A percentile compares a stretch with the other conserved stretches of the same genome.
Evolutionary conservation across 1,140 invertebrate genomes (phyloP).

Genomic region (Vollenhovia emeryi): DNA sequence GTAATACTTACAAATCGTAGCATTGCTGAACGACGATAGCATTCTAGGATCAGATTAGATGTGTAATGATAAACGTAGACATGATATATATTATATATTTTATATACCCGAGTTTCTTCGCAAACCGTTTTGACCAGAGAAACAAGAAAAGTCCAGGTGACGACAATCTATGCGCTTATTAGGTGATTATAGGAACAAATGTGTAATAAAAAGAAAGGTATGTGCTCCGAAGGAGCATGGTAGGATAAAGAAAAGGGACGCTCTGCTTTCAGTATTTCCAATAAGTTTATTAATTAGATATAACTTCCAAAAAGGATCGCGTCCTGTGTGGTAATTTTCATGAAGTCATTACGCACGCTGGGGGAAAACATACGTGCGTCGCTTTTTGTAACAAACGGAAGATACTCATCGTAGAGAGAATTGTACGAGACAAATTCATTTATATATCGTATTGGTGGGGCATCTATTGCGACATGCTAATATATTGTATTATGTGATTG

Average conservation of each 20-base stretch:
- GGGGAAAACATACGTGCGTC: neutral
- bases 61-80: neutral
- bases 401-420: conserved; percentile 11
- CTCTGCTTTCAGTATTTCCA: conserved; percentile 29
- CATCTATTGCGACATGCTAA: conserved; percentile 30
- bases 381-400: conserved; percentile 12
- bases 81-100: conserved; percentile 33
- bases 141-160: conserved; percentile 29
- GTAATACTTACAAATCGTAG: neutral
- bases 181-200: conserved; percentile 30
- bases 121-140: conserved; percentile 13
- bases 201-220: conserved; percentile 20
- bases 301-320: neutral
- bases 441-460: conserved; percentile 9
- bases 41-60: conserved; percentile 50
- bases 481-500: conserved; percentile 48
- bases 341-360: conserved; percentile 7
- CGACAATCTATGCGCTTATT: conserved; percentile 53
- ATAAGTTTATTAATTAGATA: conserved; percentile 30
- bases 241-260: conserved; percentile 4
- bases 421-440: conserved; percentile 21
- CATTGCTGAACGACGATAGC: neutral
- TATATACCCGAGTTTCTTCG: conserved; percentile 23
- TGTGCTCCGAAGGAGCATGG: neutral
- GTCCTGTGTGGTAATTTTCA: neutral